Conservation (phyloP, 2,113 vertebrate genomes). For the Perognathus longimembris region DNA sequence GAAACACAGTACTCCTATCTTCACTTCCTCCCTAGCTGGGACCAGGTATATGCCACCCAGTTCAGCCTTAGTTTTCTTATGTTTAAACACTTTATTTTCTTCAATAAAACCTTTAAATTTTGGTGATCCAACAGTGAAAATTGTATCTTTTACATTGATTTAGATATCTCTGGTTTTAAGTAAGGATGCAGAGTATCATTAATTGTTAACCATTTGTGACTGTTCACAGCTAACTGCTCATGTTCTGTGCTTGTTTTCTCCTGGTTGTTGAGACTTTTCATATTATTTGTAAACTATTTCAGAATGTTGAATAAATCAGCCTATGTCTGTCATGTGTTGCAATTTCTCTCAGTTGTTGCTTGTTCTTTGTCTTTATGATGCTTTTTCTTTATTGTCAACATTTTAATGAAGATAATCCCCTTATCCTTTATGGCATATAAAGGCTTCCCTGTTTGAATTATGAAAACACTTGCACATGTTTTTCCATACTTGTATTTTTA, state of each 20-base stretch:
- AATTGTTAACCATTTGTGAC: neutral
- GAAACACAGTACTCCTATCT: no score
- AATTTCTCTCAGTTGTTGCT: neutral
- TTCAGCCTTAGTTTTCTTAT: no score
- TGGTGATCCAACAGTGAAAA: neutral
- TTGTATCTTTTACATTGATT: neutral
- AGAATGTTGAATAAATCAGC: neutral
- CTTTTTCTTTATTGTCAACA: slow-evolving; percentile 11
- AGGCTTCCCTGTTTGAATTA: slow-evolving; percentile 63
- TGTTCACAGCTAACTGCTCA: neutral
- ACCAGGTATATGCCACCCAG: neutral
- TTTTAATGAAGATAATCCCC: slow-evolving; percentile 6
- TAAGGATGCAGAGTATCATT: neutral
- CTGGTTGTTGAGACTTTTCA: neutral
- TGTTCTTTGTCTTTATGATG: slow-evolving; percentile 44
- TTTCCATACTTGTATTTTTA: slow-evolving; percentile 78
- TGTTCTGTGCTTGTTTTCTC: neutral
- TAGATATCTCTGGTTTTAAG: neutral
- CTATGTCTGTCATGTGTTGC: neutral
- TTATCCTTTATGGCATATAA: slow-evolving; percentile 9
- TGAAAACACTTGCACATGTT: slow-evolving; percentile 74
- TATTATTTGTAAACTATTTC: neutral
- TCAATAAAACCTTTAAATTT: neutral
- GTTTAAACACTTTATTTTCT: neutral
- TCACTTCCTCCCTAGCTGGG: neutral